Percentiles rank a stretch among this genome's conserved stretches.
Conservation (phyloP, 2,797 vertebrate species). For the Megaceryle alcyon region DNA sequence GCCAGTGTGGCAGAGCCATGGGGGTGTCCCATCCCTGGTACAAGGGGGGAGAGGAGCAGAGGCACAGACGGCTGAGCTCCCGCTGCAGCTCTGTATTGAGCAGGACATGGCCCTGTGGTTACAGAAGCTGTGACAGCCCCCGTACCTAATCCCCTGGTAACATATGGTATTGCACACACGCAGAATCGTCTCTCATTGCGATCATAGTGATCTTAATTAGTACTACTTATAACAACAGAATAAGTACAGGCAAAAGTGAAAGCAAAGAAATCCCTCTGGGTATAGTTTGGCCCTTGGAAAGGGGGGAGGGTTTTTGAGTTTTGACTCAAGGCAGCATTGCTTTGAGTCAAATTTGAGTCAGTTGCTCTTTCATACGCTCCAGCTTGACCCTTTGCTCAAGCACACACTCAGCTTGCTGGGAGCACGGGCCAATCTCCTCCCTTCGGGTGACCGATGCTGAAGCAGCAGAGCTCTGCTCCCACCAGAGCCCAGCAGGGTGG, state of each 20-base stretch:
- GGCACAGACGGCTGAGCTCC: neutral
- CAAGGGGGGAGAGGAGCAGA: rapidly evolving
- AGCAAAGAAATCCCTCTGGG: constrained; percentile 2
- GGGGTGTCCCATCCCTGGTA: neutral
- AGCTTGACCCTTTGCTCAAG: neutral
- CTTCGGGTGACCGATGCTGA: neutral
- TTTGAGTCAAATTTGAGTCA: too few relatives aligned
- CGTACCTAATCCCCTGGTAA: neutral
- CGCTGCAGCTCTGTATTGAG: neutral
- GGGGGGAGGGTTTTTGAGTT: neutral
- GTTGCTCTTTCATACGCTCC: rapidly evolving
- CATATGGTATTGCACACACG: neutral
- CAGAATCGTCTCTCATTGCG: neutral
- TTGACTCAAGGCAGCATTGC: neutral
- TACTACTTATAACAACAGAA: constrained; percentile 17
- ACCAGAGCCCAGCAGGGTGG: rapidly evolving
- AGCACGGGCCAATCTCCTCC: neutral
- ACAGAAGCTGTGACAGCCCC: neutral
- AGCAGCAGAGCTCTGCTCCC: neutral
- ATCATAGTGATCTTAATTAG: constrained; percentile 13
- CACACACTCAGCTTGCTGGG: too few relatives aligned
- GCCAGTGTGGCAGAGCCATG: neutral
- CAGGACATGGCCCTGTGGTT: rapidly evolving
- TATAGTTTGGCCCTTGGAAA: neutral
- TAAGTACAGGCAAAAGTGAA: neutral